Base-by-base conservation (phyloP, 2,113 vertebrate species). In the Zapornia atra region DNA sequence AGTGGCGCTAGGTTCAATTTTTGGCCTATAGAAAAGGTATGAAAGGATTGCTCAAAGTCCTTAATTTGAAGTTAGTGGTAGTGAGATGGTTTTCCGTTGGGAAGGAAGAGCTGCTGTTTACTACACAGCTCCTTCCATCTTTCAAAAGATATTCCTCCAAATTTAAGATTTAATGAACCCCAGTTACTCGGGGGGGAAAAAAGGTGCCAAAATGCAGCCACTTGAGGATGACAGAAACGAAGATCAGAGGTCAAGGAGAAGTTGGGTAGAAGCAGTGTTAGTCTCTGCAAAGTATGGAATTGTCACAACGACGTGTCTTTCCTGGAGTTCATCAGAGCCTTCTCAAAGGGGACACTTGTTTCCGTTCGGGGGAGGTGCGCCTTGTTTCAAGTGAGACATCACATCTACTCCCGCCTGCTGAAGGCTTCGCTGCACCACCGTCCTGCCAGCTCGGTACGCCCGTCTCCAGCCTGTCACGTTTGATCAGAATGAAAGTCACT, bases 401-500 rank as follows among this genome's bases (percentile, higher is more conserved):
- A 2, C 63, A 59, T 44, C 1, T 6, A 8, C 53, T 91, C n/a
- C 54, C 69, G 77, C 75, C 70, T 59, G 71, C 87, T 61, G 71
- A 54, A 90, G 88, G 68, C 85, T 88, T 50, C 72, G 50, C 79
- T 61, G 44, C 9, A 5, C 0, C 29, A n/a, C 64, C 85, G 81
- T 70, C 84, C 38, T 56, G 77, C 57, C 73, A 65, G 71, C 91
- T 92, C 61, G 59, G 44, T 38, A 6, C 28, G 92, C 2, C 0
- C 46, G 82, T 91, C 11, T 3, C 82, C 88, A 80, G 59, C 79
- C 40, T 26, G 11, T 92, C 82, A 26, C 1, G 4, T 94, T 88
- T 93, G 90, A 96, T 95, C 92, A 75, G 64, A 92, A 66, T 63
- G 90, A 88, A 92, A 93, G 94, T 63, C 24, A 4, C 82, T 96